phyloP scores from a whole-genome alignment of 2,113 vertebrate genomes.

The Aphelocoma coerulescens region DNA sequence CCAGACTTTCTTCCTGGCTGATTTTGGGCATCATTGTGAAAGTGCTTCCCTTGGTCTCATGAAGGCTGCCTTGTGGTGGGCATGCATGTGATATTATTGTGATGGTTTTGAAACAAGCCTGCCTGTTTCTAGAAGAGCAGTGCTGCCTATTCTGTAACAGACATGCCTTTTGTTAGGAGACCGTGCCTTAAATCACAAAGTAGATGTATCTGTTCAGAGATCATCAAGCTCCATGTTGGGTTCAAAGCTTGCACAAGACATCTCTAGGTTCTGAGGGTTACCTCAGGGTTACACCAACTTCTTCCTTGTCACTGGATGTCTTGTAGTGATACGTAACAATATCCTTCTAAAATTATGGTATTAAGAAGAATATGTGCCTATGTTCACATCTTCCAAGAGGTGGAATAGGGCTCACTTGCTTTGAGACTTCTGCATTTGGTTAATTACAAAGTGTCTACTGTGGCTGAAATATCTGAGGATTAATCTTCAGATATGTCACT shows the following conservation, averaged over 20 bases:
- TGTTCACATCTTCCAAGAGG: neutral
- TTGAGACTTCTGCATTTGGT: neutral
- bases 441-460: neutral
- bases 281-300: neutral
- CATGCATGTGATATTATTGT: neutral
- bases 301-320: neutral
- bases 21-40: neutral
- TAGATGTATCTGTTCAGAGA: neutral
- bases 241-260: neutral
- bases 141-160: neutral
- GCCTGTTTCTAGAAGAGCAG: neutral
- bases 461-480: neutral
- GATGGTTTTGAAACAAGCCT: neutral
- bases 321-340: neutral
- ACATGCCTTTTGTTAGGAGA: neutral
- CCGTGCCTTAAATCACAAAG: neutral
- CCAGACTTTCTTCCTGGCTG: neutral
- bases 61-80: neutral
- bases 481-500: neutral
- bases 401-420: neutral
- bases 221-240: neutral
- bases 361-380: neutral
- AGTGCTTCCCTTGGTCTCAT: neutral
- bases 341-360: neutral
- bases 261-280: neutral